Evolutionary conservation across 2,888 invertebrate genomes (phyloP).

Genomic region (Calliscelio sp.): DNA sequence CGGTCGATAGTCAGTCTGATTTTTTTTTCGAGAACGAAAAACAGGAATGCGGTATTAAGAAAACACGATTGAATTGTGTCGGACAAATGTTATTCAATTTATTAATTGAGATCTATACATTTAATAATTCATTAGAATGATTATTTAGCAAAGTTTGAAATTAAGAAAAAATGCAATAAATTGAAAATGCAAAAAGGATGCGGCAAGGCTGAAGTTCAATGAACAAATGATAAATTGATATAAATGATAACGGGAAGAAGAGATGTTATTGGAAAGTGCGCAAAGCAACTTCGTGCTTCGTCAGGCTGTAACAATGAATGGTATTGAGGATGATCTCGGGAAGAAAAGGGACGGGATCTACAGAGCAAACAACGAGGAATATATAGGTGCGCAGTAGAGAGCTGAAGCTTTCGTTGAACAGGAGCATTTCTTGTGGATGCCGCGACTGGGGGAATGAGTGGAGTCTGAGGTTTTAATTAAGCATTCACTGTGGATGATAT

Average conservation of each 20-base stretch:
- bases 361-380: constrained; percentile 69
- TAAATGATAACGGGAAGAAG: constrained; percentile 67
- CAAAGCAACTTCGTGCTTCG: constrained; percentile 70
- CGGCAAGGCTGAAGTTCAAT: constrained; percentile 35
- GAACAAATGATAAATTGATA: constrained; percentile 70
- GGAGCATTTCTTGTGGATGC: constrained; percentile 76
- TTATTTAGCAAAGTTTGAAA: too few species aligned
- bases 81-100: too few species aligned
- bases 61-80: too few species aligned
- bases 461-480: constrained; percentile 86
- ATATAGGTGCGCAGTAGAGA: constrained; percentile 61
- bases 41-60: too few species aligned
- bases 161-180: constrained; percentile 31
- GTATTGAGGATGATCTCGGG: constrained; percentile 70
- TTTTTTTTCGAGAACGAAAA: too few species aligned
- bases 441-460: constrained; percentile 71
- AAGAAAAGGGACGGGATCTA: constrained; percentile 66
- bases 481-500: constrained; percentile 85
- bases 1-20: too few species aligned
- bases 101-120: too few species aligned
- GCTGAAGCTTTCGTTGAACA: constrained; percentile 71
- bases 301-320: constrained; percentile 72
- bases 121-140: too few species aligned
- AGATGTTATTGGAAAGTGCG: constrained; percentile 69
- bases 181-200: constrained; percentile 40